Conservation (phyloP, 1,140 invertebrate species). For the Caenorhabditis tropicalis region DNA sequence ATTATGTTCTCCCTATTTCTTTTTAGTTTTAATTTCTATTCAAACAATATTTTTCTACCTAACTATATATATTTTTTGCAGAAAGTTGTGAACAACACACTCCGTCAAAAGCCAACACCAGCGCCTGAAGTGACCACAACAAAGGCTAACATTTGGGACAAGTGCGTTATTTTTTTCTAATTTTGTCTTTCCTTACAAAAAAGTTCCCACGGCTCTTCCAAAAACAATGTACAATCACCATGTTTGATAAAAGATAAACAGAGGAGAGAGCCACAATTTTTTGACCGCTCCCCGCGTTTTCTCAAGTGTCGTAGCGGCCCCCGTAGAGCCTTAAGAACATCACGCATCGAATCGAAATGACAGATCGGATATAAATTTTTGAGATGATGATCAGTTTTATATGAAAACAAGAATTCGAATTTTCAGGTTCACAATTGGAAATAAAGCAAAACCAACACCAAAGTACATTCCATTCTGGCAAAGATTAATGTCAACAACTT, state of each 20-base stretch:
- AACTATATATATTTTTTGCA: background rate
- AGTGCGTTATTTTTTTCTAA: constrained; percentile 42
- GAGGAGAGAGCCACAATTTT: background rate
- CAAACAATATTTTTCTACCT: background rate
- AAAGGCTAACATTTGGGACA: constrained; percentile 60
- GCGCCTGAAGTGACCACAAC: constrained; percentile 44
- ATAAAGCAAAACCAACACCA: constrained; percentile 59
- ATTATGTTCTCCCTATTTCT: background rate
- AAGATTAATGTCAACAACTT: constrained; percentile 61
- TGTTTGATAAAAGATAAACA: constrained; percentile 29
- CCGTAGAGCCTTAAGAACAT: constrained; percentile 31
- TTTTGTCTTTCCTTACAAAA: background rate
- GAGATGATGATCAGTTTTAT: background rate
- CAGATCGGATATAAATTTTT: background rate
- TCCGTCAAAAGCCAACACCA: constrained; percentile 46
- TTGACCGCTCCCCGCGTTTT: constrained; percentile 10
- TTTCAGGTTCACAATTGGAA: constrained; percentile 55
- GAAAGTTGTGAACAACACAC: constrained; percentile 23
- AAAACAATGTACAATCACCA: constrained; percentile 37
- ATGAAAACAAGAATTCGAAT: background rate
- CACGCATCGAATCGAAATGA: constrained; percentile 26
- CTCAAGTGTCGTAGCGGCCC: background rate
- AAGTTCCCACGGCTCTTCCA: constrained; percentile 5
- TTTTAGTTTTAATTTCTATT: background rate
- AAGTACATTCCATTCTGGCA: constrained; percentile 70